These are phyloP conservation scores for Venturia canescens DNA, from an alignment of 1,140 invertebrate species.

Conservation along the genomic window DNA sequence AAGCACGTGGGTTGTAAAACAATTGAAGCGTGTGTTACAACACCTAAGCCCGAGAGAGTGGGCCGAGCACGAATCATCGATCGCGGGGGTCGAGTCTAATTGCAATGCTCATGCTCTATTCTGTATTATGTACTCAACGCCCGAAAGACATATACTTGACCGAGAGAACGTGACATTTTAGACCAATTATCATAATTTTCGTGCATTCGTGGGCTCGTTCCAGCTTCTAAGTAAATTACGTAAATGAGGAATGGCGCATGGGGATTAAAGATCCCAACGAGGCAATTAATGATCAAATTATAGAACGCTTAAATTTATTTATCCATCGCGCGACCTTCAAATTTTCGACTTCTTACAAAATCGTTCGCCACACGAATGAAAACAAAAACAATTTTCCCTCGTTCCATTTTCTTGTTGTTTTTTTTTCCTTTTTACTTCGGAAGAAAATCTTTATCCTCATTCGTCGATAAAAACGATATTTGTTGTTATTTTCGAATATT, in stretches of 20 bases:
- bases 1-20: not conserved
- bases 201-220: not conserved
- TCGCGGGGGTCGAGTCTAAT: not conserved
- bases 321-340: no score
- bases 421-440: no score
- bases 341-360: no score
- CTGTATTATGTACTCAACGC: not conserved
- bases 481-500: constrained; percentile 30
- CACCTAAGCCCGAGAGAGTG: not conserved
- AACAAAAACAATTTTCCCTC: no score
- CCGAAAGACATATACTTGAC: not conserved
- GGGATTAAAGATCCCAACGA: no score
- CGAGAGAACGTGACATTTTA: not conserved
- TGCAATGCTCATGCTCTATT: constrained; percentile 10
- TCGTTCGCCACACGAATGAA: no score
- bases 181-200: not conserved
- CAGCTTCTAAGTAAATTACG: not conserved
- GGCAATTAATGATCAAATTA: no score
- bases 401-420: no score
- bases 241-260: not conserved
- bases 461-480: not conserved
- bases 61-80: not conserved
- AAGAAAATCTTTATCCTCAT: no score
- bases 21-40: not conserved
- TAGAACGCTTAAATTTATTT: no score